Base-by-base conservation (phyloP, 2,888 invertebrate species). In the Hesperia comma region DNA sequence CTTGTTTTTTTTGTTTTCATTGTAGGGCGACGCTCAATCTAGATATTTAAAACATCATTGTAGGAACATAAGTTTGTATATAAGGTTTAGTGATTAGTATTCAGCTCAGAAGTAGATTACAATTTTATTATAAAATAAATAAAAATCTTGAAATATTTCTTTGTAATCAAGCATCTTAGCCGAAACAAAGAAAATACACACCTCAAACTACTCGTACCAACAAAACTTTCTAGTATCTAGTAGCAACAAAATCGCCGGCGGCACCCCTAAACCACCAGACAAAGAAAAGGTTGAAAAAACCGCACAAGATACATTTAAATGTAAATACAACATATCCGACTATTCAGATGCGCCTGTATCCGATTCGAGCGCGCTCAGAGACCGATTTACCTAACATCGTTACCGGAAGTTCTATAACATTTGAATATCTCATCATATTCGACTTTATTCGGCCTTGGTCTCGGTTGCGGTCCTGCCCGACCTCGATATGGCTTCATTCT, bases 381-480 rank as follows among this genome's bases (percentile, higher is more conserved):
- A 76, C 75, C 79, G 80, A 84, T 87, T 85, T 86, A 80, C 84
- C 82, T 86, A 86, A 88, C 84, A 83, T 77, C 81, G 82, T 82
- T 82, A 81, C 72, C 74, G 72, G 76, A 85, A 85, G 79, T 87
- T 83, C 77, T 80, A 79, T 83, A 81, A 80, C 77, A 85, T 87
- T 85, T 84, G 85, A 86, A 86, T 87, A 84, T 84, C 81, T 83
- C 82, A 81, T 83, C 79, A 81, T 81, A 83, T 82, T 80, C 73
- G 78, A 78, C 82, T 81, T 80, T 83, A 79, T 81, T 72, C 54
- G 7, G n/a, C 21, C 21, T 60, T 60, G 7, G 26, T 21, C 21
- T 60, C 66, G 19, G 40, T 43, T 43, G 32, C 53, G 53, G 54
- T 54, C 37, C 12, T 53, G 10, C 40, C 26, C 41, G 53, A 21